phyloP scores from a whole-genome alignment of 1,140 invertebrate species.

The Listronotus oregonensis region DNA sequence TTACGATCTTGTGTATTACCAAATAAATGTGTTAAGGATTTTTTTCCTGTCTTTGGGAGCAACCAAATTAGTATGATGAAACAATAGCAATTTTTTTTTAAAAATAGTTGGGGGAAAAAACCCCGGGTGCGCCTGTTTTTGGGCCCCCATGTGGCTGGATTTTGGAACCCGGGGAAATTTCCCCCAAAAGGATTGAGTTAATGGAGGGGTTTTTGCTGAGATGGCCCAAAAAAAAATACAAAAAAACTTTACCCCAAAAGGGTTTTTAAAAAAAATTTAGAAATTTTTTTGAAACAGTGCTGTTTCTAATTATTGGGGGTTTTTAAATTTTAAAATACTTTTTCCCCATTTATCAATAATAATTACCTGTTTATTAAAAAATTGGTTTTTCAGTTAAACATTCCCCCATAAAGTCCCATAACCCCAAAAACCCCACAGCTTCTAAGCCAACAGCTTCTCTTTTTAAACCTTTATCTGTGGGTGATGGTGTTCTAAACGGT shows the following conservation, averaged over 20 bases:
- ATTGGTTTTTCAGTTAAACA: conserved; percentile 83
- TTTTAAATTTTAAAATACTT: too few relatives aligned
- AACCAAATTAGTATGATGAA: conserved; percentile 85
- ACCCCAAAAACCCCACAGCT: conserved; percentile 86
- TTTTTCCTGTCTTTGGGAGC: conserved; percentile 74
- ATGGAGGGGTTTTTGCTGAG: conserved; percentile 76
- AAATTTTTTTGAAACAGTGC: too few relatives aligned
- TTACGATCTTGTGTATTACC: too few relatives aligned
- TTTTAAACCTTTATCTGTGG: conserved; percentile 58
- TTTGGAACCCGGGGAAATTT: conserved; percentile 90
- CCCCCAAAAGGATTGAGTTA: conserved; percentile 81
- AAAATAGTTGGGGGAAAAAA: conserved; percentile 91
- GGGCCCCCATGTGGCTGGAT: conserved; percentile 82
- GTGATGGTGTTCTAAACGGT: conserved; percentile 63
- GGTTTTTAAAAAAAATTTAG: too few relatives aligned
- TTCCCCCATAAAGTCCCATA: conserved; percentile 85
- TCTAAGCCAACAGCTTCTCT: conserved; percentile 68
- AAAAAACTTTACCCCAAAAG: too few relatives aligned
- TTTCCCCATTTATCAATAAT: not conserved
- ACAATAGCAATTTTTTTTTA: conserved; percentile 86
- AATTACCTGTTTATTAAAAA: conserved; percentile 85
- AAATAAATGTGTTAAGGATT: not conserved
- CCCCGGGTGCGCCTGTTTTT: conserved; percentile 78
- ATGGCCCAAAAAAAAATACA: conserved; percentile 66
- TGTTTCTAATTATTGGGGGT: too few relatives aligned